These are phyloP conservation scores for Copidosoma aretas DNA, from an alignment of 2,888 invertebrate genomes.

Conservation along the genomic window DNA sequence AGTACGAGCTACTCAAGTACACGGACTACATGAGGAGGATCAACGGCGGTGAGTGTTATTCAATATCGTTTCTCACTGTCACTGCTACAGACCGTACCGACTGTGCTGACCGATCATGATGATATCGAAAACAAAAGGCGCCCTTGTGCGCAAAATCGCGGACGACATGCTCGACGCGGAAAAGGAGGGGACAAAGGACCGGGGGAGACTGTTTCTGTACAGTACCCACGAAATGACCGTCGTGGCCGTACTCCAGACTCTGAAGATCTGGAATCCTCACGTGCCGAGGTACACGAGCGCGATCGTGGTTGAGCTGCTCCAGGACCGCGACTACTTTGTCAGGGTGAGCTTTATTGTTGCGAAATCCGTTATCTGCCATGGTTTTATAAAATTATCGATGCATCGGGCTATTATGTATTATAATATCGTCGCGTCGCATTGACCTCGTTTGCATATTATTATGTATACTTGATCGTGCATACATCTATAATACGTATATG, in stretches of 20 bases:
- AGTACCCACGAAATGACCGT: conserved; percentile 73
- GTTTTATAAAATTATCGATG: too few relatives aligned
- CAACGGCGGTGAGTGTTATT: conserved; percentile 62
- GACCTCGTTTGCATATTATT: too few relatives aligned
- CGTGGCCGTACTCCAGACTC: conserved; percentile 66
- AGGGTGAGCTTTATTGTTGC: conserved; percentile 63
- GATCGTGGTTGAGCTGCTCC: conserved; percentile 65
- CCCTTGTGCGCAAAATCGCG: conserved; percentile 65
- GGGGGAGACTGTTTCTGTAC: conserved; percentile 64
- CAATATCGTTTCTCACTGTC: too few relatives aligned
- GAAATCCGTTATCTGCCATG: too few relatives aligned
- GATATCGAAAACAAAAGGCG: too few relatives aligned
- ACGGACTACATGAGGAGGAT: conserved; percentile 64
- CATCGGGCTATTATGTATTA: too few relatives aligned
- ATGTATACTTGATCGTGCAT: too few relatives aligned
- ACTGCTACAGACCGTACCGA: too few relatives aligned
- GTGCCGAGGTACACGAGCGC: conserved; percentile 68
- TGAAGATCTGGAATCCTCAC: conserved; percentile 66
- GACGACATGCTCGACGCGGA: conserved; percentile 63
- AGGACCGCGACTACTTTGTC: conserved; percentile 59
- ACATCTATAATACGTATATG: too few relatives aligned
- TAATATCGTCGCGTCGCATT: too few relatives aligned
- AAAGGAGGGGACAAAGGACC: conserved; percentile 51
- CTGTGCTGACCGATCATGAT: too few relatives aligned
- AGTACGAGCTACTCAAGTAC: conserved; percentile 65